Conservation (phyloP, 2,797 vertebrate species). For the Chiropotes sagulatus region DNA sequence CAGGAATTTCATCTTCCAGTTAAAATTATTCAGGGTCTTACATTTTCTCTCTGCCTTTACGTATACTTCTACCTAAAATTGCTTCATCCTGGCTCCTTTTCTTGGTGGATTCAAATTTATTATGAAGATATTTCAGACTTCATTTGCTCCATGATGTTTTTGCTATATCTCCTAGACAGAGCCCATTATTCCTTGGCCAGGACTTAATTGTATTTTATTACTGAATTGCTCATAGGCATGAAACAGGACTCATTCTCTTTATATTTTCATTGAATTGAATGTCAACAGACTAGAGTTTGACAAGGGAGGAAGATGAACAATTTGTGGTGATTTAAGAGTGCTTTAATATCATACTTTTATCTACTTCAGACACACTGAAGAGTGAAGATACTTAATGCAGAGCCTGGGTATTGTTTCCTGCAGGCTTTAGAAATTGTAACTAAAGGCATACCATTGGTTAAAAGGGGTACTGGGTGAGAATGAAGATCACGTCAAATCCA, state of each 20-base stretch:
- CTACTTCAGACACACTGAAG: background rate
- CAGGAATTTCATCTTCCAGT: background rate
- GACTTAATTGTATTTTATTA: constrained; percentile 13
- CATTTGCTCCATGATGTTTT: background rate
- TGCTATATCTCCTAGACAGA: background rate
- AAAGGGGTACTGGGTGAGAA: background rate
- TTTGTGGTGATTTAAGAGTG: background rate
- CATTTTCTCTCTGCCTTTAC: background rate
- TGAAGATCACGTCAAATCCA: background rate
- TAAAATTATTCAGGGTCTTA: background rate
- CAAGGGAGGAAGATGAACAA: background rate
- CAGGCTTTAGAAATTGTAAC: background rate
- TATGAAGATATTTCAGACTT: background rate
- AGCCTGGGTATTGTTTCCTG: background rate
- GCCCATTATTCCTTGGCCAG: background rate
- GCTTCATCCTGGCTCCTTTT: background rate
- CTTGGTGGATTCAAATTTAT: background rate
- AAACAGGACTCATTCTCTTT: background rate
- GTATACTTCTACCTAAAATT: background rate
- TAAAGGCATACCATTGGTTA: background rate
- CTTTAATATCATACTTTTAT: background rate
- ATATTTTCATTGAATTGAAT: background rate
- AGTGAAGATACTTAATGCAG: background rate
- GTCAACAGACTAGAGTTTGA: background rate
- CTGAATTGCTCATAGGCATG: background rate